A percentile compares a stretch with the other conserved stretches of the same genome.
Evolutionary conservation across 1,140 invertebrate species (phyloP).

Genomic region (Cardiocondyla obscurior): DNA sequence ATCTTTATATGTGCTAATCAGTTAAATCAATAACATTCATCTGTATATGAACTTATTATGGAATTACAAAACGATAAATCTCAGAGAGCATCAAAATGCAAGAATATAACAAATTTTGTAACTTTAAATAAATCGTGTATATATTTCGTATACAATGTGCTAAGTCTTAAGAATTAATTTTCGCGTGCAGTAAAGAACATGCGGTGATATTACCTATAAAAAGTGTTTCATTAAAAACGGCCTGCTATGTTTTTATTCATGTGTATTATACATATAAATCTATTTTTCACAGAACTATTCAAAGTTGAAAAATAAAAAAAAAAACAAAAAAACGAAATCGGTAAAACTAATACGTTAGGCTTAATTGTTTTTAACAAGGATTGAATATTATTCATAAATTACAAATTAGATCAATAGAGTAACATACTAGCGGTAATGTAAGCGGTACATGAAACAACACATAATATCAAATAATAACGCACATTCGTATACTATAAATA

Average conservation of each 20-base stretch:
- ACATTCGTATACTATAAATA: conserved; percentile 39
- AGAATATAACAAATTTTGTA: conserved; percentile 2
- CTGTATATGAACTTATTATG: no score
- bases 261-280: not conserved
- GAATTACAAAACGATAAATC: not conserved
- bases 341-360: not conserved
- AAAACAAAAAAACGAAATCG: not conserved
- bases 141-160: conserved; percentile 13
- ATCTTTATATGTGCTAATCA: no score
- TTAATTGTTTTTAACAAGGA: not conserved
- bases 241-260: not conserved
- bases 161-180: conserved; percentile 19
- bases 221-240: conserved; percentile 32
- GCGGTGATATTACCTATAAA: conserved; percentile 41
- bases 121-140: conserved; percentile 8
- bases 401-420: not conserved
- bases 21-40: no score
- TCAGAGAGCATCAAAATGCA: conserved; percentile 2
- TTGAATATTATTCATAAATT: not conserved
- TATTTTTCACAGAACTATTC: conserved; percentile 23
- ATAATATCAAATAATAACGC: conserved; percentile 29
- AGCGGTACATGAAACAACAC: not conserved
- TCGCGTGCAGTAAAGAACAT: not conserved
- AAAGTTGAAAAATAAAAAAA: conserved; percentile 27
- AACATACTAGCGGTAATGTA: conserved; percentile 7